These are phyloP conservation scores for Melanotaenia nigrans DNA, from an alignment of 2,797 vertebrate species.

Conservation along the genomic window DNA sequence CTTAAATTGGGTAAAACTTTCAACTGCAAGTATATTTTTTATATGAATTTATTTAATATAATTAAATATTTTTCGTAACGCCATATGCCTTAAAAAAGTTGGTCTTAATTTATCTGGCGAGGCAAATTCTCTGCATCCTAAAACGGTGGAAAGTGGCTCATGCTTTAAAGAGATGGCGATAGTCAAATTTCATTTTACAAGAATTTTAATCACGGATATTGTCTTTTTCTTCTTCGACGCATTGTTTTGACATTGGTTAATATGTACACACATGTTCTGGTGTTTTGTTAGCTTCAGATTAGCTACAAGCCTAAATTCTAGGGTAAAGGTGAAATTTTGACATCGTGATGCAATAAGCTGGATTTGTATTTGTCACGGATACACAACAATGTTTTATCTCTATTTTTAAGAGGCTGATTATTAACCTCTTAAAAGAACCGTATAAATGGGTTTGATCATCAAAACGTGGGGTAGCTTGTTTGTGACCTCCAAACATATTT, in stretches of 20 bases:
- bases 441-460: background rate
- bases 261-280: background rate
- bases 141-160: background rate
- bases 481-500: background rate
- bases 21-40: background rate
- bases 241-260: background rate
- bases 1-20: background rate
- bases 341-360: conserved; percentile 16
- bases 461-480: background rate
- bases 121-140: background rate
- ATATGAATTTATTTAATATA: background rate
- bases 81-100: background rate
- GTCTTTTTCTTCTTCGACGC: background rate
- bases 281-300: conserved; percentile 3
- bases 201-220: background rate
- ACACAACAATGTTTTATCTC: background rate
- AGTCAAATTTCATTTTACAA: background rate
- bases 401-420: background rate
- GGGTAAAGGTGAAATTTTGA: conserved; percentile 29
- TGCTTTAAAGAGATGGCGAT: background rate
- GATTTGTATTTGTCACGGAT: conserved; percentile 30
- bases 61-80: too few relatives aligned
- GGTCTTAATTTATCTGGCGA: background rate
- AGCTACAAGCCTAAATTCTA: background rate
- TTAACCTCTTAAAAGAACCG: background rate